Conservation (phyloP, 2,113 vertebrate genomes). For the Burhinus oedicnemus region DNA sequence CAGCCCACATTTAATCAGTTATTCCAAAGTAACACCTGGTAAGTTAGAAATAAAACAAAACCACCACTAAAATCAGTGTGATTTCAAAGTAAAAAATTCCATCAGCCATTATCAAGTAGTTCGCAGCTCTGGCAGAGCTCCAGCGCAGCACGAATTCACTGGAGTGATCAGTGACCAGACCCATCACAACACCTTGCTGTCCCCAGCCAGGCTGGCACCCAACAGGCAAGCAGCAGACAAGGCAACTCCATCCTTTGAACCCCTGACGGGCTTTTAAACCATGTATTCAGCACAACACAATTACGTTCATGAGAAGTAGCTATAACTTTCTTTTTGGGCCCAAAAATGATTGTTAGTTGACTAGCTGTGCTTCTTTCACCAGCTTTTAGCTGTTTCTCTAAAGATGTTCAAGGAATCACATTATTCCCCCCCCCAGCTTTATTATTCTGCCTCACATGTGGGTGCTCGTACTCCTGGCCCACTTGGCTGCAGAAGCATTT, state of each 20-base stretch:
- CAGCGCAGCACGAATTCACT: not conserved
- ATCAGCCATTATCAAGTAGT: not conserved
- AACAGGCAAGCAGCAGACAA: not conserved
- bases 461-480: not conserved
- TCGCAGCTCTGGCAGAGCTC: not conserved
- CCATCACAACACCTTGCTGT: not conserved
- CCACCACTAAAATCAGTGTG: not conserved
- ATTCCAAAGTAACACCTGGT: not conserved
- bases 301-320: not conserved
- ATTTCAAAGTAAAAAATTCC: not conserved
- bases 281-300: not conserved
- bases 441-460: not conserved
- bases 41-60: not conserved
- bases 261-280: not conserved
- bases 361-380: not conserved
- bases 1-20: not conserved
- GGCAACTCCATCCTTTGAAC: not conserved
- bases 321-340: not conserved
- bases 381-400: not conserved
- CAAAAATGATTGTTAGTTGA: not conserved
- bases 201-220: not conserved
- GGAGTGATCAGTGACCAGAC: not conserved
- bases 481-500: not conserved
- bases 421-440: not conserved
- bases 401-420: not conserved